phyloP scores from a whole-genome alignment of 2,888 invertebrate genomes.

The Eulithis prunata region DNA sequence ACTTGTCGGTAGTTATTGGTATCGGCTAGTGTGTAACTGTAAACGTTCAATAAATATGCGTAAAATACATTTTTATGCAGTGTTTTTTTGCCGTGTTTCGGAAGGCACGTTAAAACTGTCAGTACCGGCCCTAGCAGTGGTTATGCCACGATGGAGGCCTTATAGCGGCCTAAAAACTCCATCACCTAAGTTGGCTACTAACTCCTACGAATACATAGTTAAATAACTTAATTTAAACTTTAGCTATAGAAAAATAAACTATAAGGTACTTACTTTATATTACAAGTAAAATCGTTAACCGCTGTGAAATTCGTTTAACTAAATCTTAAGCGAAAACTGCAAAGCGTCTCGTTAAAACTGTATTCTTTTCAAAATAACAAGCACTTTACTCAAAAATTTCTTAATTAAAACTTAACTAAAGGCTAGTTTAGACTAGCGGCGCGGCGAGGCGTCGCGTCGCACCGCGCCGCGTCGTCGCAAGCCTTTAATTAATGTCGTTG shows the following conservation, averaged over 20 bases:
- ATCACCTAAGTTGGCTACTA: too few relatives aligned
- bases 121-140: too few relatives aligned
- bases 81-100: too few relatives aligned
- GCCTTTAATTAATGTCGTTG: slow-evolving; percentile 78
- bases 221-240: neutral
- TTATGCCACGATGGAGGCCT: too few relatives aligned
- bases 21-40: too few relatives aligned
- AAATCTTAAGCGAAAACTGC: slow-evolving; percentile 17
- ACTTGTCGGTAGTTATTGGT: too few relatives aligned
- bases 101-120: too few relatives aligned
- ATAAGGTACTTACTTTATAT: neutral
- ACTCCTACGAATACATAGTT: neutral
- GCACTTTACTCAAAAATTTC: slow-evolving; percentile 55
- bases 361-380: slow-evolving; percentile 32
- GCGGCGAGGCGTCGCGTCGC: slow-evolving; percentile 35
- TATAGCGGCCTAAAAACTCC: too few relatives aligned
- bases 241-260: slow-evolving; percentile 1
- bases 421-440: slow-evolving; percentile 70
- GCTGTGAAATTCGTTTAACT: slow-evolving; percentile 6
- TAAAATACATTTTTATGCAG: too few relatives aligned
- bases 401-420: slow-evolving; percentile 76
- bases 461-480: slow-evolving; percentile 44
- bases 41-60: too few relatives aligned
- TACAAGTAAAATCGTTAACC: slow-evolving; percentile 1
- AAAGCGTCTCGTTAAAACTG: slow-evolving; percentile 36